These are phyloP conservation scores for Bombus breviceps DNA, from an alignment of 1,140 invertebrate species.

Conservation along the genomic window DNA sequence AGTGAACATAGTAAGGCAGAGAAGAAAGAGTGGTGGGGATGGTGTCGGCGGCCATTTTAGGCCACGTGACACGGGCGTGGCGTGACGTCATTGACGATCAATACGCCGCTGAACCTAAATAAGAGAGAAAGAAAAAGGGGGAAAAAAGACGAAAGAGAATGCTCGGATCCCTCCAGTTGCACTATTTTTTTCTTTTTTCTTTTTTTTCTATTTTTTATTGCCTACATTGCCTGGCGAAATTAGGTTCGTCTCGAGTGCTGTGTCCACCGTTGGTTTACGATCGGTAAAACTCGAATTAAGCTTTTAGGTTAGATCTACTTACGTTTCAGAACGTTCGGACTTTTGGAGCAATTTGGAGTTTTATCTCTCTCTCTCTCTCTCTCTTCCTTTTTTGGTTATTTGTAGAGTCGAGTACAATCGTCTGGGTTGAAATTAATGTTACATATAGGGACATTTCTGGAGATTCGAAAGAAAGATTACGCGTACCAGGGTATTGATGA, in stretches of 20 bases:
- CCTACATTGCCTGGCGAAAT: neutral
- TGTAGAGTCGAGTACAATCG: too few species aligned
- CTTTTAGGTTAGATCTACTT: neutral
- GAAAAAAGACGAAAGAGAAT: constrained; percentile 32
- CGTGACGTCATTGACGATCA: constrained; percentile 81
- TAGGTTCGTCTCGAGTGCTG: neutral
- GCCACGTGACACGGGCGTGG: constrained; percentile 82
- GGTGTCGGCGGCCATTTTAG: constrained; percentile 76
- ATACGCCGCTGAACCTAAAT: constrained; percentile 75
- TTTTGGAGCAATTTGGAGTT: neutral
- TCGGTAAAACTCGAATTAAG: neutral
- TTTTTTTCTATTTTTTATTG: neutral
- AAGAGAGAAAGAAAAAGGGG: constrained; percentile 46
- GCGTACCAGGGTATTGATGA: too few species aligned
- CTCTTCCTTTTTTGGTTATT: neutral
- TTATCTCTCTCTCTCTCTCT: neutral
- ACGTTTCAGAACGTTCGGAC: neutral
- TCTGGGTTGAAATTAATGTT: too few species aligned
- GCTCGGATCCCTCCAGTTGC: constrained; percentile 11
- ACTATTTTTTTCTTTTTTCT: too few species aligned
- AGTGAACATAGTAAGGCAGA: constrained; percentile 24
- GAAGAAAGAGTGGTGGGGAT: constrained; percentile 31
- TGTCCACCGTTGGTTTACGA: neutral
- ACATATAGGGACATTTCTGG: too few species aligned
- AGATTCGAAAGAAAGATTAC: too few species aligned